A percentile compares a stretch with the other conserved stretches of the same genome.
These are phyloP conservation scores for Bovichtus variegatus DNA, from an alignment of 2,797 vertebrate genomes.

Conservation along the genomic window DNA sequence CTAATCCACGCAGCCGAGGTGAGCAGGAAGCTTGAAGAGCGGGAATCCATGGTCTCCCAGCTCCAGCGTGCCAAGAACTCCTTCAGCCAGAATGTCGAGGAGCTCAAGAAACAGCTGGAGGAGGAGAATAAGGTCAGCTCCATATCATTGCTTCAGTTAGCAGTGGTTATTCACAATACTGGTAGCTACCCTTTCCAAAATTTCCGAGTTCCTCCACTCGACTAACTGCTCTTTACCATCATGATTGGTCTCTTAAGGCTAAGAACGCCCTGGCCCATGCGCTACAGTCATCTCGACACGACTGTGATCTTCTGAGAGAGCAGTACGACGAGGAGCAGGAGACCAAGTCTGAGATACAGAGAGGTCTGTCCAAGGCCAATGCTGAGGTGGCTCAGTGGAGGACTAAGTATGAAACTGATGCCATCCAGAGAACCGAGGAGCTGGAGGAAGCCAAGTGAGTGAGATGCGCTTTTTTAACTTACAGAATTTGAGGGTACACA, in stretches of 20 bases:
- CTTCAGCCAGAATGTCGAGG: slow-evolving; percentile 90
- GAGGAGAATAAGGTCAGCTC: slow-evolving; percentile 93
- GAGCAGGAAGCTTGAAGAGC: slow-evolving; percentile 91
- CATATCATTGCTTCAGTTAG: background rate
- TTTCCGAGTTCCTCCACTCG: background rate
- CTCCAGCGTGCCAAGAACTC: slow-evolving; percentile 91
- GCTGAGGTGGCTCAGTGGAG: slow-evolving; percentile 95
- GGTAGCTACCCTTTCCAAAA: background rate
- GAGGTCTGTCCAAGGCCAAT: slow-evolving; percentile 92
- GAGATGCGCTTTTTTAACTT: background rate
- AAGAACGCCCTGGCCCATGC: slow-evolving; percentile 92
- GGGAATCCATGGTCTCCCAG: slow-evolving; percentile 91
- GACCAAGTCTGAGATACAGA: slow-evolving; percentile 91
- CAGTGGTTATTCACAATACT: background rate
- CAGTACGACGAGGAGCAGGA: slow-evolving; percentile 95
- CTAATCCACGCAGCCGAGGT: slow-evolving; percentile 85
- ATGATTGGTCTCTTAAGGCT: slow-evolving; percentile 76
- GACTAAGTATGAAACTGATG: slow-evolving; percentile 94
- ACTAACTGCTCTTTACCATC: slow-evolving; percentile 3
- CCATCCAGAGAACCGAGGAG: slow-evolving; percentile 95
- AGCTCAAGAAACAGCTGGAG: slow-evolving; percentile 93
- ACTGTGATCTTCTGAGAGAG: slow-evolving; percentile 93
- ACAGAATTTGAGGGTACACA: background rate
- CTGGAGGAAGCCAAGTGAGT: slow-evolving; percentile 95
- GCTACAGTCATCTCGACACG: slow-evolving; percentile 90